These are phyloP conservation scores for Erinaceus europaeus DNA, from an alignment of 2,113 vertebrate genomes.

Conservation along the genomic window DNA sequence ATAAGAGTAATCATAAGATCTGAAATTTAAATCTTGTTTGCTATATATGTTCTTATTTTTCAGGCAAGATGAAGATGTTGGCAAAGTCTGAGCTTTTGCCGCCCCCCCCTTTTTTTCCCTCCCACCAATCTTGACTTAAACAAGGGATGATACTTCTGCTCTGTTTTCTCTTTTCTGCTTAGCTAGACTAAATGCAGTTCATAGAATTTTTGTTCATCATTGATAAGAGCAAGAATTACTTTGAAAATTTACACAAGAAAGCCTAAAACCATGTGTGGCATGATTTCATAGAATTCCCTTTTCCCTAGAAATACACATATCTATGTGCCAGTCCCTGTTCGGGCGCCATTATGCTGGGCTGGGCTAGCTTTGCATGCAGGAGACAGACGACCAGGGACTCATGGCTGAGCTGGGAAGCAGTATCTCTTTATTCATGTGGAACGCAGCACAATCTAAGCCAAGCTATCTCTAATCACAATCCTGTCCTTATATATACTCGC, in stretches of 20 bases:
- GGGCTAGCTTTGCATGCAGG: too few species aligned
- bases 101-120: background rate
- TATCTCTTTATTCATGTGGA: too few species aligned
- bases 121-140: background rate
- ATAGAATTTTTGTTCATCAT: background rate
- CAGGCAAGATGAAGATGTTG: background rate
- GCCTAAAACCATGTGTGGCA: background rate
- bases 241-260: background rate
- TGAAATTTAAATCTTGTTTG: background rate
- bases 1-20: background rate
- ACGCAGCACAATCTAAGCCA: too few species aligned
- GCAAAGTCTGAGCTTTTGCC: background rate
- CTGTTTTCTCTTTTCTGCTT: background rate
- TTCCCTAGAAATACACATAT: constrained; percentile 17
- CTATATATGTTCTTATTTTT: background rate
- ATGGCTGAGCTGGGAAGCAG: too few species aligned
- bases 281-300: background rate
- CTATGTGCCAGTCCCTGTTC: too few species aligned
- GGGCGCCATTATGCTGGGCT: too few species aligned
- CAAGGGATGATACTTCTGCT: background rate
- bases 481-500: too few species aligned
- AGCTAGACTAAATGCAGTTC: background rate
- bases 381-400: too few species aligned
- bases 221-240: background rate
- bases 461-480: too few species aligned